Base-by-base conservation (phyloP, 1,140 invertebrate species). In the Marisa cornuarietis region DNA sequence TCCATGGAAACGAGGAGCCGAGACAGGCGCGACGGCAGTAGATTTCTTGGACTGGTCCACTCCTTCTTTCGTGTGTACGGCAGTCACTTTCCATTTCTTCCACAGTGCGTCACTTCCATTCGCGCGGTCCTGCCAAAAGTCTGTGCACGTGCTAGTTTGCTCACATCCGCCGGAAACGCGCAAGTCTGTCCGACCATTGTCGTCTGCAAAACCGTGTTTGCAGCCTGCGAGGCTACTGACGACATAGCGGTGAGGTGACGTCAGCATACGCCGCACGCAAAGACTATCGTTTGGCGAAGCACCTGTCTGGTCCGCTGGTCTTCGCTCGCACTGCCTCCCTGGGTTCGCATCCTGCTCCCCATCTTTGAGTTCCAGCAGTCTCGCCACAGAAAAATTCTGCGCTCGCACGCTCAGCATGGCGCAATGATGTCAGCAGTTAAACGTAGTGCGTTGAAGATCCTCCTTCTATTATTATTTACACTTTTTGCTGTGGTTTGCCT, bases 401-500 rank as follows among this genome's bases (percentile, higher is more conserved):
- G 83, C 83, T 51, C 81, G 82, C 18, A 79, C 62, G 49, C 83
- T 85, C 13, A 85, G 82, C 83, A 85, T 82, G n/a, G 58, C 3
- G 26, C 65, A 18, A 13, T 24, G 65, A 68, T 22, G n/a, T 68
- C 65, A 24, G 22, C 65, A 13, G 22, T n/a, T n/a, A n/a, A n/a
- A n/a, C n/a, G n/a, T n/a, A n/a, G n/a, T n/a, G n/a, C n/a, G n/a
- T n/a, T 63, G 62, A 63, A n/a, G 18, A 63, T 5, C 3, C 22
- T n/a, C 22, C 13, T 14, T 68, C 1, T 6, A 11, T 68, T 1
- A 13, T 68, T 14, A 13, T 14, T 31, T 18, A 31, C 22, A 8
- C 11, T 68, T 1, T 68, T 10, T 14, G 13, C 1, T 16, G 13
- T 0, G 10, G n/a, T n/a, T n/a, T n/a, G n/a, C n/a, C n/a, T n/a